Conservation (phyloP, 2,113 vertebrate species). For the Butorides virescens region DNA sequence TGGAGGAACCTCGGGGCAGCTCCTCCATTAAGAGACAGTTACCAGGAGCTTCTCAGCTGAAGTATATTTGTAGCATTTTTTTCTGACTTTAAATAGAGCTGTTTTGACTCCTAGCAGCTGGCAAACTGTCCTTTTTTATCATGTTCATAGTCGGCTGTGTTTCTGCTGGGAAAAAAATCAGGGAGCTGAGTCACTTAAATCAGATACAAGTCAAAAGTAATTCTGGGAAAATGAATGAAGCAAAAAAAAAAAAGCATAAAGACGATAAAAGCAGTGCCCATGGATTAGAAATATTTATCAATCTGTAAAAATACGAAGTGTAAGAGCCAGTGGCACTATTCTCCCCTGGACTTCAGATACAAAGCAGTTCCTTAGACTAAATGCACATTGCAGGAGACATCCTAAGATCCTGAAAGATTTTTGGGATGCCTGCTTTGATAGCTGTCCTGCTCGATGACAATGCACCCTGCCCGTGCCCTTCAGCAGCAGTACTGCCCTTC, state of each 20-base stretch:
- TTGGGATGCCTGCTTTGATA: neutral
- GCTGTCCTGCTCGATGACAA: rapidly evolving
- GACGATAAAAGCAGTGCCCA: neutral
- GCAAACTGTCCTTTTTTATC: neutral
- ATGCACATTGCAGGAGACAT: neutral
- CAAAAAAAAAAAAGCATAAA: neutral
- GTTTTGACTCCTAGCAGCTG: neutral
- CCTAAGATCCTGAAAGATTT: neutral
- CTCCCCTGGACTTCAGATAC: neutral
- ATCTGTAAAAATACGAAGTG: neutral
- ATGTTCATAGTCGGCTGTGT: neutral
- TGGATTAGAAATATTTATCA: neutral
- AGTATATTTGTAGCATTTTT: neutral
- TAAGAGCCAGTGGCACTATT: neutral
- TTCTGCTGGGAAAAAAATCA: neutral
- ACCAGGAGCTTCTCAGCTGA: neutral
- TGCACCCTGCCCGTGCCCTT: neutral
- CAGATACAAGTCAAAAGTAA: neutral
- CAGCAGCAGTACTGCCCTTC: neutral
- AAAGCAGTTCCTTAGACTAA: neutral
- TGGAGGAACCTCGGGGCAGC: neutral
- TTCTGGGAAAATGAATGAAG: neutral
- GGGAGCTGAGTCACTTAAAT: neutral
- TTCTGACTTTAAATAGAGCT: neutral
- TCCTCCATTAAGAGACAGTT: neutral